Conservation (phyloP, 2,113 vertebrate genomes). For the Orthochromis indermauri region DNA sequence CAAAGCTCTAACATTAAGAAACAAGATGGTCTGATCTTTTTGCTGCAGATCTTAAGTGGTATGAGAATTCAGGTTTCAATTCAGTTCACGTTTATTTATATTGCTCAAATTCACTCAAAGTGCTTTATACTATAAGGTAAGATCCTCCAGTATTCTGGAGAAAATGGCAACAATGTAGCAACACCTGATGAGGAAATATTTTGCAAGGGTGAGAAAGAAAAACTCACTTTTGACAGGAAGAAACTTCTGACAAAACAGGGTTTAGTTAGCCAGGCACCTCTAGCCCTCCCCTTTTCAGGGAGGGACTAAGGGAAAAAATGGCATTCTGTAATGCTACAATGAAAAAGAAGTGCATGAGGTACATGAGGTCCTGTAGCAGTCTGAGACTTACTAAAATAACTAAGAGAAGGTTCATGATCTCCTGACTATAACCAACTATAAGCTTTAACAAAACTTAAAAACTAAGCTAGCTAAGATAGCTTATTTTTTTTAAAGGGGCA, state of each 20-base stretch:
- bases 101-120: neutral
- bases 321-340: neutral
- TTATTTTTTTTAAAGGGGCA: accelerated
- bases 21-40: neutral
- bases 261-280: neutral
- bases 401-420: neutral
- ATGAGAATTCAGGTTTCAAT: neutral
- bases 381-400: neutral
- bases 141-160: neutral
- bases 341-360: neutral
- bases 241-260: neutral
- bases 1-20: neutral
- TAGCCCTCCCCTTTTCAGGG: neutral
- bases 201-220: neutral
- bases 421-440: neutral
- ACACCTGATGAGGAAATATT: neutral
- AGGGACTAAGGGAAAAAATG: accelerated
- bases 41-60: neutral
- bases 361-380: neutral
- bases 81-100: neutral
- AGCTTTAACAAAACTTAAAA: neutral
- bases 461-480: too few relatives aligned
- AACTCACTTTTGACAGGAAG: neutral
- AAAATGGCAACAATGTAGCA: neutral
- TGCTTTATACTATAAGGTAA: neutral